Evolutionary conservation across 2,797 vertebrate genomes (phyloP).

Genomic region (Monodelphis domestica): DNA sequence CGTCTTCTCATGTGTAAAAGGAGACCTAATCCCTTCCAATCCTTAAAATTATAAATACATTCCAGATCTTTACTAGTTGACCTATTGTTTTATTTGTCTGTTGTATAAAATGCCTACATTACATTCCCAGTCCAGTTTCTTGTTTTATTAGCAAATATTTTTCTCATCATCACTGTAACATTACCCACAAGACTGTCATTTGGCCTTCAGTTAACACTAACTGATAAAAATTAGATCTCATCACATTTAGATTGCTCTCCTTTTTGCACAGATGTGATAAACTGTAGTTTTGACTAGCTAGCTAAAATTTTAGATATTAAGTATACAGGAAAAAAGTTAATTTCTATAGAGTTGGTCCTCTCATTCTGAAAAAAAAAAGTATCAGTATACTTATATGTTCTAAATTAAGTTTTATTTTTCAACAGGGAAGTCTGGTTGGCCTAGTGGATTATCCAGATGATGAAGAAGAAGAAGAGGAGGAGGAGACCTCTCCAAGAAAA

Average conservation of each 20-base stretch:
- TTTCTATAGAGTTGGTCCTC: neutral
- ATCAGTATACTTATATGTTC: slow-evolving; percentile 6
- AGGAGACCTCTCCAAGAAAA: slow-evolving; percentile 94
- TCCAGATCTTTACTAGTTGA: slow-evolving; percentile 26
- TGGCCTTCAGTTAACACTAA: neutral
- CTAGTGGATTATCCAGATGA: slow-evolving; percentile 99
- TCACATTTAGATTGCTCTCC: neutral
- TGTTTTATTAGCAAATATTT: neutral
- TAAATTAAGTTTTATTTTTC: slow-evolving; percentile 22
- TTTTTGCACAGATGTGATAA: neutral
- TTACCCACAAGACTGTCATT: neutral
- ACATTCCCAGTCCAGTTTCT: neutral
- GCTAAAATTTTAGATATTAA: neutral
- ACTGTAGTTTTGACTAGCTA: neutral
- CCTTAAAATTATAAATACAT: slow-evolving; percentile 12
- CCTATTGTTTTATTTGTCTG: slow-evolving; percentile 25
- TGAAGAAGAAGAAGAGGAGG: slow-evolving; percentile 97
- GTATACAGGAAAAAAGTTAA: neutral
- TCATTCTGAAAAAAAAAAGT: neutral
- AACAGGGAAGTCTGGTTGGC: slow-evolving; percentile 94
- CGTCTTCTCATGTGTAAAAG: slow-evolving; percentile 46
- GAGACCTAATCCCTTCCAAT: neutral
- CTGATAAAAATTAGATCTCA: neutral
- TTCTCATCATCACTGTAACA: neutral
- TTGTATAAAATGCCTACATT: neutral